Percentiles rank a stretch among this genome's conserved stretches.
Conservation (phyloP, 2,888 invertebrate species). For the Caenorhabditis sp. region DNA sequence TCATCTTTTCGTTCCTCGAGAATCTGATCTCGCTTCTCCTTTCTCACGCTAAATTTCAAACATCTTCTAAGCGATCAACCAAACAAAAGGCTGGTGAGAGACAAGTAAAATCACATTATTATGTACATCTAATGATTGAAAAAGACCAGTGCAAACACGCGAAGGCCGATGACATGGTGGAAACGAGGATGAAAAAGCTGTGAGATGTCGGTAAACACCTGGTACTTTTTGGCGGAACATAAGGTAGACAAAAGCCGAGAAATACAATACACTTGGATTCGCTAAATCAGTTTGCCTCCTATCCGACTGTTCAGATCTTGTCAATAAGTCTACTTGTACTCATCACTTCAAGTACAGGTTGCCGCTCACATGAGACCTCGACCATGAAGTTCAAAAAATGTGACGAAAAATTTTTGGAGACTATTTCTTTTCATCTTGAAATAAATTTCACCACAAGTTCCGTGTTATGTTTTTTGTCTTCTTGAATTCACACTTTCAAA, state of each 20-base stretch:
- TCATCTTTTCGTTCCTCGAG: conserved; percentile 33
- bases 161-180: conserved; percentile 37
- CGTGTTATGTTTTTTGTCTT: conserved; percentile 25
- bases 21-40: conserved; percentile 35
- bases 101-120: conserved; percentile 65
- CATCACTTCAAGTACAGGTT: conserved; percentile 1
- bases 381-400: conserved; percentile 6
- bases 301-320: conserved; percentile 9
- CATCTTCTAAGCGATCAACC: conserved; percentile 64
- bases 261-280: conserved; percentile 56
- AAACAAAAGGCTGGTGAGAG: conserved; percentile 52
- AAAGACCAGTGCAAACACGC: conserved; percentile 57
- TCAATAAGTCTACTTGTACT: conserved; percentile 26
- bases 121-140: conserved; percentile 63
- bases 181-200: conserved; percentile 49
- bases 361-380: background rate
- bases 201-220: conserved; percentile 62
- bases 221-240: conserved; percentile 59
- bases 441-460: conserved; percentile 31
- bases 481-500: conserved; percentile 28
- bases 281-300: conserved; percentile 32
- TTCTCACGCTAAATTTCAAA: conserved; percentile 65
- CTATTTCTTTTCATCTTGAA: background rate
- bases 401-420: background rate
- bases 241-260: conserved; percentile 58